Conservation (phyloP, 2,888 invertebrate genomes). For the Beris morrisii region DNA sequence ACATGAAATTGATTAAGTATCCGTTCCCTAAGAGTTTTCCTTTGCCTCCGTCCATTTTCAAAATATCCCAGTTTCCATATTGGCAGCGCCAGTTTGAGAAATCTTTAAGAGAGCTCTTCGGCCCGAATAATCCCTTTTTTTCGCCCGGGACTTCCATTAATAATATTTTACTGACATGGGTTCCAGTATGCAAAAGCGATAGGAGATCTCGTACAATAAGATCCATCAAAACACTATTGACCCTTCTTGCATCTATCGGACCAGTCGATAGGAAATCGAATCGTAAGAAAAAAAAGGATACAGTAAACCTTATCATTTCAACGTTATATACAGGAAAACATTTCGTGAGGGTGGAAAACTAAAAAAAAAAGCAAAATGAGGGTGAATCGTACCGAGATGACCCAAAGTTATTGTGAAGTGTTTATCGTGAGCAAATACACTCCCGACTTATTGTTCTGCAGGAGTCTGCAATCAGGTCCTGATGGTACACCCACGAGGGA, state of each 20-base stretch:
- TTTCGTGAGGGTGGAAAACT: conserved; percentile 2
- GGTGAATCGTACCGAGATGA: conserved; percentile 14
- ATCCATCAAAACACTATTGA: conserved; percentile 25
- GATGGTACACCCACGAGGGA: no score
- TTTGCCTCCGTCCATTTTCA: background rate
- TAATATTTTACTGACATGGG: conserved; percentile 27
- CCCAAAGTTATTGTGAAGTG: conserved; percentile 21
- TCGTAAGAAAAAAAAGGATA: background rate
- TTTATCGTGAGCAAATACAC: conserved; percentile 26
- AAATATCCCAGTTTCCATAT: conserved; percentile 6
- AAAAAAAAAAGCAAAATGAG: conserved; percentile 3
- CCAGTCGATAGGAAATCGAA: no score
- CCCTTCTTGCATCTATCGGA: background rate
- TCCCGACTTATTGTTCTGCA: background rate
- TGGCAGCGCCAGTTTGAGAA: background rate
- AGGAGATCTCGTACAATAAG: conserved; percentile 6
- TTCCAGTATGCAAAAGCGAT: conserved; percentile 15
- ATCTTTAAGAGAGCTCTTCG: conserved; percentile 6
- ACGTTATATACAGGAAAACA: background rate
- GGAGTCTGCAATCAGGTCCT: background rate
- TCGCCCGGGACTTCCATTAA: conserved; percentile 6
- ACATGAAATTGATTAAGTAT: conserved; percentile 20
- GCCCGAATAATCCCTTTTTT: background rate
- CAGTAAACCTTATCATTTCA: background rate
- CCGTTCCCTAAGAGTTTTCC: conserved; percentile 5